Evolutionary conservation across 2,888 invertebrate species (phyloP).

Genomic region (Punctoribates punctum): DNA sequence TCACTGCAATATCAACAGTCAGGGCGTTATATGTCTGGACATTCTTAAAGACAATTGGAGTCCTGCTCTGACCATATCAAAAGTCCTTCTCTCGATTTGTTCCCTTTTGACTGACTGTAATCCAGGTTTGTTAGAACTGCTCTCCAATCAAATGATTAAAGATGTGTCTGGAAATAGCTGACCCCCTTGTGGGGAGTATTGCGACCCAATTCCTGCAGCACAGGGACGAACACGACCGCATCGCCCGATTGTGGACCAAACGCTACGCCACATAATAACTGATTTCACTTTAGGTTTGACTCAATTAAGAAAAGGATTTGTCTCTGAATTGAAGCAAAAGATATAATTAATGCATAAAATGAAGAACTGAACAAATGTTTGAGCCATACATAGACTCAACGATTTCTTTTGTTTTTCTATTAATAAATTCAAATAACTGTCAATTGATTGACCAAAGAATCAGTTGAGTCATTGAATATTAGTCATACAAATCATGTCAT

Average conservation of each 20-base stretch:
- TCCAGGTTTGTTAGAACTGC: constrained; percentile 74
- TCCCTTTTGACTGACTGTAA: constrained; percentile 97
- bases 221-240: constrained; percentile 94
- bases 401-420: background rate
- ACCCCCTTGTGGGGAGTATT: constrained; percentile 95
- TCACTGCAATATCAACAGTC: constrained; percentile 98
- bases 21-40: constrained; percentile 96
- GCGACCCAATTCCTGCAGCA: constrained; percentile 97
- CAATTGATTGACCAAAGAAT: background rate
- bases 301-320: background rate
- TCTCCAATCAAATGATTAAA: too few species aligned
- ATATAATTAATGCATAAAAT: background rate
- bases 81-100: constrained; percentile 95
- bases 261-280: constrained; percentile 81
- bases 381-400: background rate
- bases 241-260: constrained; percentile 97
- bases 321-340: too few species aligned
- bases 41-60: constrained; percentile 99
- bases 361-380: background rate
- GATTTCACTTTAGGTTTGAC: constrained; percentile 10
- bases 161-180: constrained; percentile 63
- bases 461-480: background rate
- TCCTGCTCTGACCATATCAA: constrained; percentile 96
- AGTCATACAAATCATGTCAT: constrained; percentile 15
- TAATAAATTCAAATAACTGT: background rate